Evolutionary conservation across 53 echinoderm and acorn worm genomes (phyloP), one percentile per base, ranked within the genome.

Genomic region (Holothuria scabra): DNA sequence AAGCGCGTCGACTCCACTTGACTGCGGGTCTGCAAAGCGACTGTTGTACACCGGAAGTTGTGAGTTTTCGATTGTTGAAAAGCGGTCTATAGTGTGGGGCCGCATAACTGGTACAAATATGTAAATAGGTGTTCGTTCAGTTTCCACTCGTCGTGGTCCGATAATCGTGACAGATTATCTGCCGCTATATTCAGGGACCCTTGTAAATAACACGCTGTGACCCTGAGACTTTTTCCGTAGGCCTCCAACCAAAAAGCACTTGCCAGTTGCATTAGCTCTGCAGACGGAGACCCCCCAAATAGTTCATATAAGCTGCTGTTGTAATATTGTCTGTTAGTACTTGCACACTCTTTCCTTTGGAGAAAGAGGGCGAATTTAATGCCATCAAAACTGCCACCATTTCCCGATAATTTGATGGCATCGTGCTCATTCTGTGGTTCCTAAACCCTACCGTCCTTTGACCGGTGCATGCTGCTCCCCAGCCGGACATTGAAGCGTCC

Each of bases 21-120:
- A n/a, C n/a, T n/a, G n/a, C n/a, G n/a, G n/a, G n/a, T n/a, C n/a
- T n/a, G n/a, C n/a, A n/a, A n/a, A n/a, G n/a, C n/a, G n/a, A n/a
- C n/a, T n/a, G n/a, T n/a, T n/a, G n/a, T n/a, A n/a, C n/a, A n/a
- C n/a, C n/a, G n/a, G n/a, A n/a, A n/a, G n/a, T n/a, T n/a, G n/a
- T n/a, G n/a, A n/a, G n/a, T n/a, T n/a, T n/a, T n/a, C n/a, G n/a
- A n/a, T n/a, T n/a, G n/a, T n/a, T n/a, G n/a, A n/a, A n/a, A n/a
- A n/a, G n/a, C n/a, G n/a, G n/a, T 87, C 88, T 12, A 87, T 29
- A 7, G 88, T 82, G 59, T 87, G 87, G 28, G 84, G 84, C 80
- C 87, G 80, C 81, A 87, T 34, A 76, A 64, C 16, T 41, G 28
- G 84, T 68, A 69, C 8, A 84, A 23, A 29, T 30, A 87, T 38